Base-by-base conservation (phyloP, 2,797 vertebrate genomes). In the Clarias laeviceps region DNA sequence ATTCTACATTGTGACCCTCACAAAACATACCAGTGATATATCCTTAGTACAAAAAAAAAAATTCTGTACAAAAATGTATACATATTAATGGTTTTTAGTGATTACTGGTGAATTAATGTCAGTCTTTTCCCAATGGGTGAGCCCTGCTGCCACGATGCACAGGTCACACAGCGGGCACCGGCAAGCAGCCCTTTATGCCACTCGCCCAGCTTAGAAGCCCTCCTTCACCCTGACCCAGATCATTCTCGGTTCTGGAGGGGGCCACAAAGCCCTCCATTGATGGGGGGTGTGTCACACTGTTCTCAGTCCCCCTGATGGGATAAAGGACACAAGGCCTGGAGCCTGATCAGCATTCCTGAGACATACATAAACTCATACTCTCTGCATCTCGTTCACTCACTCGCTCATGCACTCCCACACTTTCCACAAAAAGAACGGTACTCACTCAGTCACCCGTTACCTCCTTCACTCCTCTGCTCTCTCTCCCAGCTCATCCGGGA, bases 341-440 rank as follows among this genome's bases (percentile, higher is more conserved):
- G 64, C 85, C 87, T 88, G 89, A 89, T 90, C 88, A 88, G 85
- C 85, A 90, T 90, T 89, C 87, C 79, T 84, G 80, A 86, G 83
- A 88, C 84, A 59, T 65, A 34, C 84, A 70, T 62, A 72, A 69
- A 64, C 34, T 72, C 37, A 62, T 72, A 84, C 54, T 80, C 45
- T 54, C 32, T 61, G 74, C 56, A 12, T 72, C 72, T 27, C 54
- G 9, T 50, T 68, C 34, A 20, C 50, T 80, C 85, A 78, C 15
- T 83, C 14, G 32, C 32, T 79, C 68, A 83, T 54, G 80, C 77
- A 73, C 32, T 83, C 54, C 24, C 29, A 37, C 56, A 54, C 15
- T 62, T 80, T 37, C 59, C 61, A 80, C 37, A 84, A 37, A 65
- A 84, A 76, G 70, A 57, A 14, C 12, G 50, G 27, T 82, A 27